Conservation (phyloP, 2,888 invertebrate genomes). For the Parapristionchus giblindavisi region DNA sequence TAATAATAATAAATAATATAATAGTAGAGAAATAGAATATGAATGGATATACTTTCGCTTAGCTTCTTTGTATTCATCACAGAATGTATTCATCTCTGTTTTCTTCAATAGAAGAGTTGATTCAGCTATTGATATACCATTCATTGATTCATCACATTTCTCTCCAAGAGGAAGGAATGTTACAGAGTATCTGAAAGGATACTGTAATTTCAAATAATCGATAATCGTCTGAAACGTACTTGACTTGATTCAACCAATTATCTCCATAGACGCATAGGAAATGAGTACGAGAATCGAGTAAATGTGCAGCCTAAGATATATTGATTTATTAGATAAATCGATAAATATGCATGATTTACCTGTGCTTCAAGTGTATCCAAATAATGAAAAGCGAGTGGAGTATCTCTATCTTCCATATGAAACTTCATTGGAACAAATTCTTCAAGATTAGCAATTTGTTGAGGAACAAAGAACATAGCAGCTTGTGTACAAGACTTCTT, state of each 20-base stretch:
- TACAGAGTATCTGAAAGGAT: slow-evolving; percentile 55
- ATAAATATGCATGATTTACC: slow-evolving; percentile 14
- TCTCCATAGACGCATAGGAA: slow-evolving; percentile 69
- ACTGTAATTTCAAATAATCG: not conserved
- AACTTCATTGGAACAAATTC: slow-evolving; percentile 68
- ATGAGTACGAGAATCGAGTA: slow-evolving; percentile 65
- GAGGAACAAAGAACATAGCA: slow-evolving; percentile 70
- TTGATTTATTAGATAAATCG: not conserved
- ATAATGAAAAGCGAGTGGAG: slow-evolving; percentile 67
- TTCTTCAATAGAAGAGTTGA: slow-evolving; percentile 59
- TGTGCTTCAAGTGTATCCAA: slow-evolving; percentile 65
- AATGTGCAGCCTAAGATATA: slow-evolving; percentile 49
- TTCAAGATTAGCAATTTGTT: slow-evolving; percentile 62
- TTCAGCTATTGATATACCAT: slow-evolving; percentile 50
- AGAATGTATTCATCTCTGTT: slow-evolving; percentile 66
- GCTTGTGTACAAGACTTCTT: slow-evolving; percentile 64
- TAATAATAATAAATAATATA: not conserved
- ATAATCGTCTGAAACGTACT: slow-evolving; percentile 39
- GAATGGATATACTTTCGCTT: slow-evolving; percentile 57
- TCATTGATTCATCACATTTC: slow-evolving; percentile 45
- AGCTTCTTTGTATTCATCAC: slow-evolving; percentile 65
- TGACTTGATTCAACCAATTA: slow-evolving; percentile 68
- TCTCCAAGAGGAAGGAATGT: slow-evolving; percentile 60
- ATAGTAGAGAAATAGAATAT: slow-evolving; percentile 5
- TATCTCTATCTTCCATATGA: slow-evolving; percentile 68